These are phyloP conservation scores for Diploptera punctata DNA, from an alignment of 2,888 invertebrate genomes.

Conservation along the genomic window DNA sequence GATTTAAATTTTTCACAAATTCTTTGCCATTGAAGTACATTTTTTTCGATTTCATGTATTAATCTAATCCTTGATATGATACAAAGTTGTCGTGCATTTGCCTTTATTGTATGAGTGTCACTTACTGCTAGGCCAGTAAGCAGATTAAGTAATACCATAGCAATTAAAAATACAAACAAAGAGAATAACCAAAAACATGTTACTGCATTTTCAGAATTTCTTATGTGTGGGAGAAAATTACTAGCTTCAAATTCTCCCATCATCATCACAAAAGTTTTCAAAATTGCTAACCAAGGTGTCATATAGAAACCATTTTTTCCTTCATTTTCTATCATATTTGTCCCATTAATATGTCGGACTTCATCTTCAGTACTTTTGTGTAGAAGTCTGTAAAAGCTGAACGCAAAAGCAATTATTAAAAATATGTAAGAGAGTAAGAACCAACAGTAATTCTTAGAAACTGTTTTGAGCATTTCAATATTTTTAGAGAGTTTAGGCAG, in stretches of 20 bases:
- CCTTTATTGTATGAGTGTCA: neutral
- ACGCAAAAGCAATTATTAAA: neutral
- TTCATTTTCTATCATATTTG: neutral
- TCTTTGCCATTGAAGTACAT: neutral
- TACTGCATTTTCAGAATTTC: too few species aligned
- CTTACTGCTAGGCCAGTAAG: conserved; percentile 19
- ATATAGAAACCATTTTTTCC: neutral
- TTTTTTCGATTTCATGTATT: neutral
- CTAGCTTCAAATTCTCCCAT: conserved; percentile 8
- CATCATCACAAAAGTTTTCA: conserved; percentile 15
- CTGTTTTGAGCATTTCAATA: conserved; percentile 20
- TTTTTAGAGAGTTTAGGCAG: neutral
- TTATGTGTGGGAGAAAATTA: neutral
- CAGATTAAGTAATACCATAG: conserved; percentile 17
- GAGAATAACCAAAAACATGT: neutral
- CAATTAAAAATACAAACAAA: conserved; percentile 11
- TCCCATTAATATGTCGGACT: too few species aligned
- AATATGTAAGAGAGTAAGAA: neutral
- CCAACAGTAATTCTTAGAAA: neutral
- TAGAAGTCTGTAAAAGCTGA: neutral
- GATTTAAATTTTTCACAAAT: neutral
- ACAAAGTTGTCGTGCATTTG: neutral
- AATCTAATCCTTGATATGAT: neutral
- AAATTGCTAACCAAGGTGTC: neutral
- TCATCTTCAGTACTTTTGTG: neutral